Percentiles rank a stretch among this genome's conserved stretches.
Conservation (phyloP, 2,797 vertebrate species). For the Hoplostethus atlanticus region DNA sequence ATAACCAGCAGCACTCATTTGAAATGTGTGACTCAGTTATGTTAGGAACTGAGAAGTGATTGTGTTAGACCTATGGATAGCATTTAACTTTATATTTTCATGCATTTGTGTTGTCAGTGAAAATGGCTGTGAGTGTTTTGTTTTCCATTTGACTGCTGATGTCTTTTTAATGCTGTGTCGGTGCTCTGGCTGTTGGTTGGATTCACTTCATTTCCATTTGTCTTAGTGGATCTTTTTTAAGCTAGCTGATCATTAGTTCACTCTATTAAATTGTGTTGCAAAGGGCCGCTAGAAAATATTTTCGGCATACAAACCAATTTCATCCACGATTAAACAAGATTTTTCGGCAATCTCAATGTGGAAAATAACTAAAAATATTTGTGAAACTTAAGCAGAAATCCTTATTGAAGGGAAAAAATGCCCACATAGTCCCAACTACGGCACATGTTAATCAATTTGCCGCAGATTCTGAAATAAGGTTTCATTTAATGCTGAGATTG, state of each 20-base stretch:
- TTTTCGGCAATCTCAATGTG: slow-evolving; percentile 7
- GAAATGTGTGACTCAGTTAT: neutral
- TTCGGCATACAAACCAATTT: slow-evolving; percentile 12
- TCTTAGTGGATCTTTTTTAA: slow-evolving; percentile 15
- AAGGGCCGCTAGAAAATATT: neutral
- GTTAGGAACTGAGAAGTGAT: neutral
- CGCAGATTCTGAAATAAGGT: neutral
- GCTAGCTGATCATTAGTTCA: slow-evolving; percentile 14
- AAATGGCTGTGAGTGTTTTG: neutral
- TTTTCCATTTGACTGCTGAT: slow-evolving; percentile 7
- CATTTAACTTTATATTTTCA: neutral
- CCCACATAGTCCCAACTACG: neutral
- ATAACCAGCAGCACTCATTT: neutral
- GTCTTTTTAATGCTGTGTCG: slow-evolving; percentile 19
- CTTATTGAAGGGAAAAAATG: neutral
- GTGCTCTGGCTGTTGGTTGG: neutral
- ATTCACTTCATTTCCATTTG: slow-evolving; percentile 16
- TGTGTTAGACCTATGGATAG: neutral
- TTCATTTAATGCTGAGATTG: slow-evolving; percentile 12
- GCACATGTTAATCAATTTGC: slow-evolving; percentile 16
- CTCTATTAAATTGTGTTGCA: slow-evolving; percentile 8
- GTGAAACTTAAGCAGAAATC: neutral
- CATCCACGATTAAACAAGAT: slow-evolving; percentile 15
- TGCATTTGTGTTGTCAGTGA: neutral
- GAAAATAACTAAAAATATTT: neutral